Evolutionary conservation across 2,888 invertebrate species (phyloP), one percentile per base, ranked within the genome.

Genomic region (Xestoiulus laeticollis): DNA sequence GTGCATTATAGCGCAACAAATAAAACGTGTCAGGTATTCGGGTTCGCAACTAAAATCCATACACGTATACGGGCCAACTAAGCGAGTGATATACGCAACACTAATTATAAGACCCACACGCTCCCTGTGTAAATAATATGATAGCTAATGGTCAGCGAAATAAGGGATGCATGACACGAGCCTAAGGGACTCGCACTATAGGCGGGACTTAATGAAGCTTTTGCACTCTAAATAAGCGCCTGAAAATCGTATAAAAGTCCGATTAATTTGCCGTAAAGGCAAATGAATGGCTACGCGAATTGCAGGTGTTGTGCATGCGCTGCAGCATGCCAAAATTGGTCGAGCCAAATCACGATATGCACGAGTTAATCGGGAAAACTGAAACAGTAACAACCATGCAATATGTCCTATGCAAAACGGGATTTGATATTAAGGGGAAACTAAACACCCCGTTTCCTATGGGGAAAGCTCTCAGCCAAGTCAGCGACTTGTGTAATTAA

Each of bases 61-160:
- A 78, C 30, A 68, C 68, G 68, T 14, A 19, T 19, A 78, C 16
- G 12, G 78, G 30, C 59, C 59, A 59, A 59, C 59, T 59, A 59
- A 59, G 30, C 30, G 30, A 78, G 30, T 78, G 78, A 78, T 30
- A 30, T 78, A 30, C 30, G 30, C 78, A 30, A 26, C 30, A 78
- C 68, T 78, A 78, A 78, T 78, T 78, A 30, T 78, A 78, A 30
- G 78, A 14, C 30, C 78, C 30, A 26, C 30, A 26, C 8, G 30
- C 30, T 78, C 78, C 30, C 30, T 14, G 78, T 3, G 78, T 78
- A 78, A 78, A 78, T 78, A 78, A 30, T 78, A 78, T 30, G 78
- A 78, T 78, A 30, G 78, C 78, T 78, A 78, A 78, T 78, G 78
- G 78, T 78, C 78, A 78, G 78, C 78, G 30, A 78, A 78, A 78